Evolutionary conservation across 2,797 vertebrate species (phyloP), one percentile per base, ranked within the genome.

Genomic region (Mormyrops boulengeri): DNA sequence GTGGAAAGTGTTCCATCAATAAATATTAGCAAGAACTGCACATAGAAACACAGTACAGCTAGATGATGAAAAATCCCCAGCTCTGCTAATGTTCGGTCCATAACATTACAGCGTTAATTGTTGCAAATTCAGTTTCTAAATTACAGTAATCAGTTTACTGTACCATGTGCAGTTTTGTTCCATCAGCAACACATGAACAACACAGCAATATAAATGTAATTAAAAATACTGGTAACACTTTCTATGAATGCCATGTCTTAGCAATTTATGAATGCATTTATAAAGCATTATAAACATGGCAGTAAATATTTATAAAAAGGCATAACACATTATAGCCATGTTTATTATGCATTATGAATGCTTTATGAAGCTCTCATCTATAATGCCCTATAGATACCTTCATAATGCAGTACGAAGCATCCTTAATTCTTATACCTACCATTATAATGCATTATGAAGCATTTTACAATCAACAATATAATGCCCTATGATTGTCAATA

Each of bases 51-150:
- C 49, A n/a, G 30, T 6, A 38, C n/a, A 41, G 38, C 4, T 55
- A 19, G 9, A 50, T 6, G 22, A 34, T 2, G 14, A 73, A 30
- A 73, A 52, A 26, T 22, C n/a, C n/a, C 5, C 34, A 41, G 34
- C 73, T 85, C 47, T 85, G 41, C 26, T 22, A 26, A 26, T 50
- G 44, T 50, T 50, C 2, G 19, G 8, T 22, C n/a, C n/a, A 9
- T 85, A 85, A 85, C 44, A 85, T 52, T 26, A 85, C 12, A 85
- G n/a, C 22, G 47, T 52, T 85, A 85, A 85, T 52, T 85, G 82
- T 52, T 52, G 49, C n/a, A 49, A 85, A 52, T 85, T 49, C n/a
- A 52, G 82, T 85, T 85, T 85, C n/a, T 85, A 26, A 85, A 85
- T 85, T 85, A 26, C 22, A 30, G 82, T 85, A 85, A 85, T 85